Evolutionary conservation across 2,888 invertebrate genomes (phyloP).

Genomic region (Pelosia muscerda): DNA sequence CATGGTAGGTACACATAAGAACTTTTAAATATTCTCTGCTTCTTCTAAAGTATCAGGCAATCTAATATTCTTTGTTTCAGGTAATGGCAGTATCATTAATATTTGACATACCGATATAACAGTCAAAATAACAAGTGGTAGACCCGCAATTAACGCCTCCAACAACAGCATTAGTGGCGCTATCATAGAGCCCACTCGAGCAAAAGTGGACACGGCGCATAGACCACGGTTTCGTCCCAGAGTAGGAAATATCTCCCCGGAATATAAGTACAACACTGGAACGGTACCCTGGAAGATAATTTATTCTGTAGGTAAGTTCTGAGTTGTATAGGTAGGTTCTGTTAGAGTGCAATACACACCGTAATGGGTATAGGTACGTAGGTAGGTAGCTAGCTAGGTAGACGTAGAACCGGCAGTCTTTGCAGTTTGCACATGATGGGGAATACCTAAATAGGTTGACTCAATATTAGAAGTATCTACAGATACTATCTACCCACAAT

Average conservation of each 20-base stretch:
- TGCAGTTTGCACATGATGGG: no score
- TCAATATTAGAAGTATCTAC: no score
- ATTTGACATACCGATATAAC: slow-evolving; percentile 68
- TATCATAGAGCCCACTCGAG: slow-evolving; percentile 92
- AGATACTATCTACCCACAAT: no score
- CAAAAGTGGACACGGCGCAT: slow-evolving; percentile 91
- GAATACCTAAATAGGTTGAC: no score
- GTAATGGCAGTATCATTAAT: slow-evolving; percentile 71
- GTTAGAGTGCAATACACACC: no score
- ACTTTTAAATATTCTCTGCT: slow-evolving; percentile 63
- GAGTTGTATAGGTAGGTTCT: no score
- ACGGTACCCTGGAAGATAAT: slow-evolving; percentile 78
- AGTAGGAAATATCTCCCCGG: slow-evolving; percentile 93
- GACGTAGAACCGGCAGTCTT: no score
- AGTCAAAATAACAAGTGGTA: slow-evolving; percentile 70
- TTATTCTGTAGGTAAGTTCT: not conserved
- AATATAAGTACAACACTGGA: slow-evolving; percentile 89
- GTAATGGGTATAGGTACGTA: no score
- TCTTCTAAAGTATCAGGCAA: slow-evolving; percentile 86
- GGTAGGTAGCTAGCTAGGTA: no score
- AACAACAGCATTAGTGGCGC: slow-evolving; percentile 74
- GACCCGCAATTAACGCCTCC: slow-evolving; percentile 59
- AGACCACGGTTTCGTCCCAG: slow-evolving; percentile 92
- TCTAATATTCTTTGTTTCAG: slow-evolving; percentile 77
- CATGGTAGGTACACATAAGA: not conserved